Evolutionary conservation across 2,888 invertebrate species (phyloP), one percentile per base, ranked within the genome.

Genomic region (Cosmopolites sordidus): DNA sequence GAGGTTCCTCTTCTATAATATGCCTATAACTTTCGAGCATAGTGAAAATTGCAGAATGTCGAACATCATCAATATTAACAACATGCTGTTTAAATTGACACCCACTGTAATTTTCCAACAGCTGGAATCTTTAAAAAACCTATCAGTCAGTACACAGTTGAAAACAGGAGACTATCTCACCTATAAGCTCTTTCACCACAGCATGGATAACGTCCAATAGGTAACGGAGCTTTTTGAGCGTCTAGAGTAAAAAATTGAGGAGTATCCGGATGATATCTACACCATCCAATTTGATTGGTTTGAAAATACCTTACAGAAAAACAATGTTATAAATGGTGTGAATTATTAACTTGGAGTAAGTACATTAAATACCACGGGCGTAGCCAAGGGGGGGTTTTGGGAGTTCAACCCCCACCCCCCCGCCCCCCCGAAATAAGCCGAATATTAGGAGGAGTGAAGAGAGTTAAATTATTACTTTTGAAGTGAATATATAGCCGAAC

Each of bases 101-200:
- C 17, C 88, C 88, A 12, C 69, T 64, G 49, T 79, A 79, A 62
- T 83, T 80, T 11, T 80, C 78, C 55, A 89, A 67, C 16, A 86
- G 79, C 72, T 91, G 87, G 73, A 89, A 92, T 50, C 58, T 62
- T 30, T 16, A 18, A 27, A 9, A 27, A 27, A 3, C 15, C 33
- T 43, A 37, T 18, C 2, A 3, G 12, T 27, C 8, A 18, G n/a
- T n/a, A n/a, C n/a, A n/a, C n/a, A n/a, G n/a, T n/a, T n/a, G n/a
- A n/a, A n/a, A n/a, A n/a, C n/a, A n/a, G n/a, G n/a, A n/a, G n/a
- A n/a, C n/a, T 11, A 17, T 22, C 22, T 8, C 46, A 50, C 56
- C 67, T 79, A 70, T 90, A 89, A 1, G 91, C 87, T 60, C 87
- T 81, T 73, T 89, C 88, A 17, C 91, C 90, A 73, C 95, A 95